Evolutionary conservation across 2,888 invertebrate species (phyloP).

Genomic region (Tanypteryx hageni): DNA sequence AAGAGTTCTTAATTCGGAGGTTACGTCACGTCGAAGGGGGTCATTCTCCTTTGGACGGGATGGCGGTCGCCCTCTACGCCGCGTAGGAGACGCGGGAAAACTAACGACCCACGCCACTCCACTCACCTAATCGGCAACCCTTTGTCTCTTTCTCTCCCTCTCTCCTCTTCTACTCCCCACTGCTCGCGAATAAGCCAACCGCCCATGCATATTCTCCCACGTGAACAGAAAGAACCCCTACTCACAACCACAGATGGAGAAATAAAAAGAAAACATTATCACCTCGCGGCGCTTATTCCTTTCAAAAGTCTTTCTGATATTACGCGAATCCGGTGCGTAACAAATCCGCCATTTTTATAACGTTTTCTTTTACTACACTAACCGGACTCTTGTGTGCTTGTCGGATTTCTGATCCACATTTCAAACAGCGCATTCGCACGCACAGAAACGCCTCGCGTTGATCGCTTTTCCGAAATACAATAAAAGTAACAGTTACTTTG

Average conservation of each 20-base stretch:
- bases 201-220: background rate
- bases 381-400: too few species aligned
- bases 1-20: constrained; percentile 47
- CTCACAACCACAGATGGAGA: too few species aligned
- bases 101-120: background rate
- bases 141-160: background rate
- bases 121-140: background rate
- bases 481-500: too few species aligned
- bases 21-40: constrained; percentile 44
- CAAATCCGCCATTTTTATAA: background rate
- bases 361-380: too few species aligned
- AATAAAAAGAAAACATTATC: background rate
- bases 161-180: background rate
- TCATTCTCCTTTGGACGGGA: constrained; percentile 27
- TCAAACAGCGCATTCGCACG: too few species aligned
- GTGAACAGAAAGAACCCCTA: background rate
- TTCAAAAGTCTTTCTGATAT: background rate
- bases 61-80: background rate
- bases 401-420: too few species aligned
- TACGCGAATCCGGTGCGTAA: background rate
- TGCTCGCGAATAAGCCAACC: background rate
- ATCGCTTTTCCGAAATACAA: too few species aligned
- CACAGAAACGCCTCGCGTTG: too few species aligned
- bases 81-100: background rate
- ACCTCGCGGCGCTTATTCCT: background rate